Conservation (phyloP, 2,113 vertebrate species). For the Macheiramphus alcinus region DNA sequence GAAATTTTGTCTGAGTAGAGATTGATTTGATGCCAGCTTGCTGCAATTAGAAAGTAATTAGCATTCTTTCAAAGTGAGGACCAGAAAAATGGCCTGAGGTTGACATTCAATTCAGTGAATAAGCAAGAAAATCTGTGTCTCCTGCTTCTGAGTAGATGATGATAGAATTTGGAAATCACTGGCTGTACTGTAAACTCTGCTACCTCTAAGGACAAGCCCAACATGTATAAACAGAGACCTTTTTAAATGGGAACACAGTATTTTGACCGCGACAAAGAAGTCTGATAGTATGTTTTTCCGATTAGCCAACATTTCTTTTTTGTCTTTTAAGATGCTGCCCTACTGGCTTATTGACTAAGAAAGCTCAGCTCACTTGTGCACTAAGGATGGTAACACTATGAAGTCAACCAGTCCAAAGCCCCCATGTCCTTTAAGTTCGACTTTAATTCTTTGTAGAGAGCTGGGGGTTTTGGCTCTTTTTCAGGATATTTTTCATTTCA, state of each 20-base stretch:
- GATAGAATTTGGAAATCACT: background rate
- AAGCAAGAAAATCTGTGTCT: background rate
- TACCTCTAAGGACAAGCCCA: background rate
- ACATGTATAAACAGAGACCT: background rate
- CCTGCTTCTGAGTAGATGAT: background rate
- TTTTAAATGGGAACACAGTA: background rate
- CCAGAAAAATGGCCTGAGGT: background rate
- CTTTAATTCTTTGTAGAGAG: background rate
- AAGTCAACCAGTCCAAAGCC: background rate
- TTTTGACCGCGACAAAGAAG: background rate
- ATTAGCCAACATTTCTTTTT: background rate
- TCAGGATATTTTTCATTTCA: background rate
- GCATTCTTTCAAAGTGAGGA: slow-evolving; percentile 6
- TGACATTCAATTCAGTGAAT: background rate
- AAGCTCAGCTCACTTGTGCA: background rate
- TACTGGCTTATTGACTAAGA: background rate
- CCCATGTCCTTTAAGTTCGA: background rate
- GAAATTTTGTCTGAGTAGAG: slow-evolving; percentile 6
- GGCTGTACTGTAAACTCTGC: background rate
- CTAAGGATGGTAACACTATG: background rate
- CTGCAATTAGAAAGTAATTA: slow-evolving; percentile 44
- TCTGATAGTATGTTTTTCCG: background rate
- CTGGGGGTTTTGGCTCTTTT: fast-evolving
- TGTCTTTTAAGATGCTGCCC: background rate
- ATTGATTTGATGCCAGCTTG: slow-evolving; percentile 29